Evolutionary conservation across 2,888 invertebrate species (phyloP).

Genomic region (Drosophila trichaetosa): DNA sequence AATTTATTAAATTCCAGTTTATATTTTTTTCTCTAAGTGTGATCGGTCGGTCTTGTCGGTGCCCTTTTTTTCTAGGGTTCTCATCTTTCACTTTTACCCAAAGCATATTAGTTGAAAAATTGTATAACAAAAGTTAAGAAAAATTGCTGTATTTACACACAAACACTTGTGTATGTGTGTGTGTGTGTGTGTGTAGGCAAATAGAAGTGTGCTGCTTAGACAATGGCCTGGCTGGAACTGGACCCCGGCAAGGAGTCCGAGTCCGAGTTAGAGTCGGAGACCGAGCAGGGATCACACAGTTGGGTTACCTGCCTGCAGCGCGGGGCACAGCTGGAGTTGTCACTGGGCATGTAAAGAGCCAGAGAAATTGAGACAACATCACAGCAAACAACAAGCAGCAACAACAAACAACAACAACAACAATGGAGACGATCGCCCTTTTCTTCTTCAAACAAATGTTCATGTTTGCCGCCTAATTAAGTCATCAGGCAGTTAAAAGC

Average conservation of each 20-base stretch:
- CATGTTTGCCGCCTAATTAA: slow-evolving; percentile 79
- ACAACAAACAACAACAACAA: slow-evolving; percentile 40
- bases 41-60: slow-evolving; percentile 47
- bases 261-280: neutral
- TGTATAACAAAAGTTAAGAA: slow-evolving; percentile 76
- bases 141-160: slow-evolving; percentile 46
- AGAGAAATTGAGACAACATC: slow-evolving; percentile 70
- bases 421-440: slow-evolving; percentile 48
- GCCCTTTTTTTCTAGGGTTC: slow-evolving; percentile 68
- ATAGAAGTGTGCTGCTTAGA: slow-evolving; percentile 70
- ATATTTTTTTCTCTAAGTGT: slow-evolving; percentile 1
- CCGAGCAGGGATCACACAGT: slow-evolving; percentile 38
- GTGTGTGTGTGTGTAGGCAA: slow-evolving; percentile 40
- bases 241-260: slow-evolving; percentile 46
- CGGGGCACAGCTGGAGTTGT: slow-evolving; percentile 83
- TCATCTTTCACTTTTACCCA: slow-evolving; percentile 75
- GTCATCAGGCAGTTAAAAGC: slow-evolving; percentile 75
- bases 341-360: slow-evolving; percentile 83
- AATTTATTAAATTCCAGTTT: neutral
- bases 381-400: slow-evolving; percentile 38
- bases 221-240: slow-evolving; percentile 68
- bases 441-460: slow-evolving; percentile 57
- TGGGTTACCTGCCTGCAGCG: slow-evolving; percentile 78
- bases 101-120: slow-evolving; percentile 74
- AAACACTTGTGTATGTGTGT: neutral